Base-by-base conservation (phyloP, 2,888 invertebrate genomes). In the Cataglyphis albicans region DNA sequence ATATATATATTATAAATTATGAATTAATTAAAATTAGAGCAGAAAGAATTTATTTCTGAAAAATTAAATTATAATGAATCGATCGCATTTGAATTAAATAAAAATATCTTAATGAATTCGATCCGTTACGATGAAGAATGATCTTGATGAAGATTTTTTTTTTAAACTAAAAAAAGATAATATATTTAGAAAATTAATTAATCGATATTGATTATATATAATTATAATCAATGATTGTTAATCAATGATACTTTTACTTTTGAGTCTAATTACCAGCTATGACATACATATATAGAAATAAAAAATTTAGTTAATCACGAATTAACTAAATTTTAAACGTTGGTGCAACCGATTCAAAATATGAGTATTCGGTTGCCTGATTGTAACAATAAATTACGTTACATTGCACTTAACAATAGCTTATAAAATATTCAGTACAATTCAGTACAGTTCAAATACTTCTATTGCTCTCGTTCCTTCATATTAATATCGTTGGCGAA, bases 361-460 rank as follows among this genome's bases (percentile, higher is more conserved):
- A 18, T 52, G 70, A 70, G 15, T 70, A 78, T 72, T 72, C 44
- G 44, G 32, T 78, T 70, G 32, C 18, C 35, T 59, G 72, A 12
- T 44, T 59, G 44, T 78, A 68, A 57, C 70, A 61, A 80, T 15
- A 9, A 59, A 59, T 70, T 78, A 78, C 57, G 15, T 18, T 64
- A 78, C 44, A 18, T 32, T 80, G 72, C 18, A 52, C 44, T 59
- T 70, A 70, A 78, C 35, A 48, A 80, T 76, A 76, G 35, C 44
- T 70, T 72, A 72, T 25, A 70, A 68, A 76, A 61, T 44, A 59
- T 21, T 55, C 65, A 29, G 38, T 52, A 52, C n/a, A 59, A 21
- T 59, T 70, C 29, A 32, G 1, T 6, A 35, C 35, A 35, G 6
- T 35, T 35, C 35, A 35, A 35, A n/a, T 29, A 41, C 41, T 21